Percentiles rank a stretch among this genome's conserved stretches.
phyloP scores from a whole-genome alignment of 64 coral and sea anemone genomes.

The Cladopsammia gracilis region DNA sequence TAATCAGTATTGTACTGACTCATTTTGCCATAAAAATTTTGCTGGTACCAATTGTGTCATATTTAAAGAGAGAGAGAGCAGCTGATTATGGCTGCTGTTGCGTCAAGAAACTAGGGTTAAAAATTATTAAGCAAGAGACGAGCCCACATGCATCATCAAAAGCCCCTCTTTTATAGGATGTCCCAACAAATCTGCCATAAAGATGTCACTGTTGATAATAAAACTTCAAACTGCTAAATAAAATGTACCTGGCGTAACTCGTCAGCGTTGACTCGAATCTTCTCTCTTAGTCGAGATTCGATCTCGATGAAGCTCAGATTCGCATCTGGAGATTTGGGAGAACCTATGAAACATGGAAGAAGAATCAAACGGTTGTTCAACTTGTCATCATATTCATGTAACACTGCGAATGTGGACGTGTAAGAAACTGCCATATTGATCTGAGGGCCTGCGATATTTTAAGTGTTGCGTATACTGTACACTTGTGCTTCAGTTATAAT shows the following conservation, averaged over 20 bases:
- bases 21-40: too few species aligned
- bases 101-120: too few species aligned
- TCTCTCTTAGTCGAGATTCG: constrained; percentile 90
- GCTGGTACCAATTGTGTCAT: too few species aligned
- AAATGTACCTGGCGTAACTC: constrained; percentile 84
- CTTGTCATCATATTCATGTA: background rate
- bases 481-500: too few species aligned
- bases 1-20: too few species aligned
- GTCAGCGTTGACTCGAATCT: constrained; percentile 85
- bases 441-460: background rate
- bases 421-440: background rate
- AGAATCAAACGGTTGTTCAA: background rate
- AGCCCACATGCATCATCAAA: too few species aligned
- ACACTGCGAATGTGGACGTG: background rate
- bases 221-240: background rate
- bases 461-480: background rate
- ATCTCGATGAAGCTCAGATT: constrained; percentile 89
- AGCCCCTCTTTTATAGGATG: too few species aligned
- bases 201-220: background rate
- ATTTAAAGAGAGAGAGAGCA: too few species aligned
- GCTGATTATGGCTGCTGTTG: too few species aligned
- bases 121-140: too few species aligned
- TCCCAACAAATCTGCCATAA: too few species aligned
- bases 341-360: constrained; percentile 42
- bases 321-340: constrained; percentile 71